phyloP scores from a whole-genome alignment of 2,888 invertebrate genomes.

The Platerodrilus igneus region DNA sequence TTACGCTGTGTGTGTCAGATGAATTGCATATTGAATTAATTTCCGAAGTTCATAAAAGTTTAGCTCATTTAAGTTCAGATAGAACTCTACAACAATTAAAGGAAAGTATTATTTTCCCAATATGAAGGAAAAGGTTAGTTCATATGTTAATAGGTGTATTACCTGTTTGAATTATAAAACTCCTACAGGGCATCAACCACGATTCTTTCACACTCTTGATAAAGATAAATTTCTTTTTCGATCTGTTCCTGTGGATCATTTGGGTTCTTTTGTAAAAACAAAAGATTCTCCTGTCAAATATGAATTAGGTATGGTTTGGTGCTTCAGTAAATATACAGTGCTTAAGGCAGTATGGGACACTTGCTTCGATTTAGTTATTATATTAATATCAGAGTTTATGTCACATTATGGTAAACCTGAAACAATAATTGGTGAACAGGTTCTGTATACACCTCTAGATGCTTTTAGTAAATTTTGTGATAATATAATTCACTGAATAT shows the following conservation, averaged over 20 bases:
- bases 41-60: slow-evolving; percentile 32
- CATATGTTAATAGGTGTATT: slow-evolving; percentile 33
- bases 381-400: slow-evolving; percentile 13
- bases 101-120: slow-evolving; percentile 37
- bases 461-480: too few relatives aligned
- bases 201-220: slow-evolving; percentile 35
- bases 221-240: slow-evolving; percentile 41
- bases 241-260: slow-evolving; percentile 43
- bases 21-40: slow-evolving; percentile 11
- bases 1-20: slow-evolving; percentile 17
- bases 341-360: slow-evolving; percentile 11
- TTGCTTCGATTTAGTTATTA: slow-evolving; percentile 1
- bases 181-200: slow-evolving; percentile 24
- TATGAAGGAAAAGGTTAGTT: slow-evolving; percentile 30
- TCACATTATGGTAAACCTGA: slow-evolving; percentile 16
- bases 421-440: too few relatives aligned
- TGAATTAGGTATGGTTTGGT: slow-evolving; percentile 38
- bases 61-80: too few relatives aligned
- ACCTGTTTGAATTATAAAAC: slow-evolving; percentile 36
- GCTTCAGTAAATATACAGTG: slow-evolving; percentile 28
- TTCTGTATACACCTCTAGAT: too few relatives aligned
- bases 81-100: too few relatives aligned
- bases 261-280: slow-evolving; percentile 41
- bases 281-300: slow-evolving; percentile 34
- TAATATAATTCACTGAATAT: too few relatives aligned